Evolutionary conservation across 2,113 vertebrate species (phyloP), one percentile per base, ranked within the genome.

Genomic region (Hiodon tergisus): DNA sequence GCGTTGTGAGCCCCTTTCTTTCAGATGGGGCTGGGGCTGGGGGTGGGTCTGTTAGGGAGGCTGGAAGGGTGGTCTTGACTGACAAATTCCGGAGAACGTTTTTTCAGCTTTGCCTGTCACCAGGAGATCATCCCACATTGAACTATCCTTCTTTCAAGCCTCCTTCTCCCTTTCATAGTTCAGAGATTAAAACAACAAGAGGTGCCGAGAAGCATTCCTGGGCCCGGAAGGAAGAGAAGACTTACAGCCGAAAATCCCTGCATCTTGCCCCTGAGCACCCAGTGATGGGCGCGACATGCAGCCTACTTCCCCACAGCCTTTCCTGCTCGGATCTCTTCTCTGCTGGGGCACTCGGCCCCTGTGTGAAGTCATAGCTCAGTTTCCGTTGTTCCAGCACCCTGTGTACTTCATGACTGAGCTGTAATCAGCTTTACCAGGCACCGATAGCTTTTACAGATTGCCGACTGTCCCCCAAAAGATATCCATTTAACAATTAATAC

Each of bases 111-210:
- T 82, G 84, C 81, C 80, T 84, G 85, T 89, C 88, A 88, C 84
- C 75, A 76, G 85, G 86, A 87, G 86, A 88, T 89, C 85, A 84
- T 86, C 84, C 80, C 82, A 86, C 83, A 86, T 86, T 84, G 85
- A 86, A 83, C 76, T 82, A 78, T 80, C 83, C 86, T 81, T 79
- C 87, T 86, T 87, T 87, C 85, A 86, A 85, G 84, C 84, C 73
- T 78, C 78, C 79, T 81, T 75, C 78, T 78, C 81, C 83, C 84
- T 86, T 82, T 86, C 87, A 87, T 84, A 86, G 86, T 85, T 87
- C 85, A 88, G 86, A 85, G 88, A 90, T 90, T 90, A 89, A 87
- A 80, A 89, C 85, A 90, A 89, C 87, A 90, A 82, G 85, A 88
- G 87, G 86, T 57, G 86, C 83, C 84, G 87, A 84, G 87, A 87